Base-by-base conservation (phyloP, 2,113 vertebrate genomes). In the Bombycilla garrulus region DNA sequence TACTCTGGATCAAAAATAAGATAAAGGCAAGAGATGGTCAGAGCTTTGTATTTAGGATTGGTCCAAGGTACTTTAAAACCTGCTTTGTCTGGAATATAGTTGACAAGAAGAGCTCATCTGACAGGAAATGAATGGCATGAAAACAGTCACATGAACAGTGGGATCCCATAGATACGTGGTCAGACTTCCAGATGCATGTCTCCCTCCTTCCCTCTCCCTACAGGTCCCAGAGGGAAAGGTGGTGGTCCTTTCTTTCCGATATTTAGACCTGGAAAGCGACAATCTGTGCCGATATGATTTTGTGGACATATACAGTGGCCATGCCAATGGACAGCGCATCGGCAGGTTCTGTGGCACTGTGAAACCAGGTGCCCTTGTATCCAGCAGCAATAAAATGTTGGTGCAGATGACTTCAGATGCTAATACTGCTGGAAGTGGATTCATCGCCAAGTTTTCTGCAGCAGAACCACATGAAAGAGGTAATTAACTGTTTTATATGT, bases 351-450 rank as follows among this genome's bases (percentile, higher is more conserved):
- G 99, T 33, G 99, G 99, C 28, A 99, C 99, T 0, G 98, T 98
- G 92, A 98, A 98, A 76, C 99, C 99, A 0, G 99, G 99, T 2
- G 98, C 99, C 47, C 98, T 99, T 7, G 98, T 99, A 48, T 99
- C 99, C 96, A 98, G 97, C 11, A 97, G 98, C 96, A 99, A 99
- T 97, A 99, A 99, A 97, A 99, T 99, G 99, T 94, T 99, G 95
- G 97, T 99, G 77, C 99, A 99, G 97, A 99, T 99, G 99, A 97
- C 99, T 77, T 99, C 99, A 1, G 99, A 99, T 40, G 99, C 99
- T 89, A 99, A 99, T 90, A 99, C 99, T 5, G 99, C 99, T 44
- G 99, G 99, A 58, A 99, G 98, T 70, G 99, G 99, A 72, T 99
- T 99, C 96, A 98, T 99, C 93, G 98, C 99, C 1, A 99, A 98